Evolutionary conservation across 2,113 vertebrate species (phyloP).

Genomic region (Chaetorhynchus papuensis): DNA sequence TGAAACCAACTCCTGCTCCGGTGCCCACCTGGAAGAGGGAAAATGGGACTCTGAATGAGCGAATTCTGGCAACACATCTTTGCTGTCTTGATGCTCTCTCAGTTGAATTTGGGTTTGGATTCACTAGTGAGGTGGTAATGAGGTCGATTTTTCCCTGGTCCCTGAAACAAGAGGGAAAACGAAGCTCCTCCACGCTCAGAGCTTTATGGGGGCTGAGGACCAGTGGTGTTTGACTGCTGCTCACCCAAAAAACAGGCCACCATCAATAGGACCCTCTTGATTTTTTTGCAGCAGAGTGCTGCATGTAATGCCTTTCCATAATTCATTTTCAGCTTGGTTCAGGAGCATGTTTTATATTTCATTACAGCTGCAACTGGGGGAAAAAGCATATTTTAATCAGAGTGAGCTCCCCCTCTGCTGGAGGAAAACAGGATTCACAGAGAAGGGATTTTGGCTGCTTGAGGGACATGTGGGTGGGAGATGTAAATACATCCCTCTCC

Average conservation of each 20-base stretch:
- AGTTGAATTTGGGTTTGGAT: not conserved
- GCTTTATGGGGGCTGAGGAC: not conserved
- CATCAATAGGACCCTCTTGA: not conserved
- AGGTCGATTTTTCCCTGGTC: not conserved
- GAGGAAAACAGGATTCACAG: not conserved
- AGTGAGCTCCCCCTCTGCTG: conserved; percentile 50
- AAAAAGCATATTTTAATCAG: not conserved
- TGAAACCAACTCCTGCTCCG: conserved; percentile 89
- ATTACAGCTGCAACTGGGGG: not conserved
- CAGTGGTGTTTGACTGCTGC: not conserved
- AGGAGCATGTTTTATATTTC: not conserved
- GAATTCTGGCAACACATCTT: not conserved
- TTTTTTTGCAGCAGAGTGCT: not conserved
- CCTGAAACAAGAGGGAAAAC: not conserved
- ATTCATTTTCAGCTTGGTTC: not conserved
- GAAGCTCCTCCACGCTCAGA: not conserved
- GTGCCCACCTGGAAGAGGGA: conserved; percentile 81
- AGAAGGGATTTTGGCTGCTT: not conserved
- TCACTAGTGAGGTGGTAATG: not conserved
- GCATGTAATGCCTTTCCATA: not conserved
- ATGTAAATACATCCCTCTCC: not conserved
- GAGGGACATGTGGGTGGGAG: not conserved
- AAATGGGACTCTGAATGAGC: not conserved
- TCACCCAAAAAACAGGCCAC: not conserved
- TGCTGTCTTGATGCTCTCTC: not conserved